phyloP scores from a whole-genome alignment of 2,113 vertebrate species.

The Eonycteris spelaea region DNA sequence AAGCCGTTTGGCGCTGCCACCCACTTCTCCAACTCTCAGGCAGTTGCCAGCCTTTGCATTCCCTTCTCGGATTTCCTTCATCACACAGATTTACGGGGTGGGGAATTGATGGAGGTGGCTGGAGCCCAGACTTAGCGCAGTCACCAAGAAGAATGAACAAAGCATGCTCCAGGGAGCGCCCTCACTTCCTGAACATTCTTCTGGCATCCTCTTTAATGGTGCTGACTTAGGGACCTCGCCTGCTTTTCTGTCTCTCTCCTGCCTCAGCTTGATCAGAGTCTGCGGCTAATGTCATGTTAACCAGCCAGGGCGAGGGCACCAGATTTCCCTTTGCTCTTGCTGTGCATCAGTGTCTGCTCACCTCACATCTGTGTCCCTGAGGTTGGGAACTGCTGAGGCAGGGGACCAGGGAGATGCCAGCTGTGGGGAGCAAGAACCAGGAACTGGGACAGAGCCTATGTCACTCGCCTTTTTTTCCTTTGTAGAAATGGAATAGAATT shows the following conservation, averaged over 20 bases:
- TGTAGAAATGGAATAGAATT: background rate
- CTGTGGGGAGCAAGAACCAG: background rate
- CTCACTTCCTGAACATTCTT: background rate
- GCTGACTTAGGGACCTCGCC: background rate
- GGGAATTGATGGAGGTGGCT: background rate
- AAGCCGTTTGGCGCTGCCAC: background rate
- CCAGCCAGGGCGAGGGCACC: background rate
- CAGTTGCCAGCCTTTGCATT: background rate
- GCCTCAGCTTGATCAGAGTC: background rate
- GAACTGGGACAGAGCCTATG: background rate
- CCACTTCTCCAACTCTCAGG: background rate
- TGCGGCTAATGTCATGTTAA: background rate
- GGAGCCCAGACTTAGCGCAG: background rate
- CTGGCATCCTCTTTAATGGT: background rate
- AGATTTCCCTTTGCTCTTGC: background rate
- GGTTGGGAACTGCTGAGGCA: background rate
- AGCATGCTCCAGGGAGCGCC: background rate
- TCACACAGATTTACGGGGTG: background rate
- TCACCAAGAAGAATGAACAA: background rate
- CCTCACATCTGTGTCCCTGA: background rate
- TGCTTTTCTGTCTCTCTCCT: background rate
- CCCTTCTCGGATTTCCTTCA: background rate
- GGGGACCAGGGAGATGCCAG: background rate
- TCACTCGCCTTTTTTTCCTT: background rate
- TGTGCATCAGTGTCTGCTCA: fast-evolving